phyloP scores from a whole-genome alignment of 1,140 invertebrate genomes.

The Parasteatoda tepidariorum region DNA sequence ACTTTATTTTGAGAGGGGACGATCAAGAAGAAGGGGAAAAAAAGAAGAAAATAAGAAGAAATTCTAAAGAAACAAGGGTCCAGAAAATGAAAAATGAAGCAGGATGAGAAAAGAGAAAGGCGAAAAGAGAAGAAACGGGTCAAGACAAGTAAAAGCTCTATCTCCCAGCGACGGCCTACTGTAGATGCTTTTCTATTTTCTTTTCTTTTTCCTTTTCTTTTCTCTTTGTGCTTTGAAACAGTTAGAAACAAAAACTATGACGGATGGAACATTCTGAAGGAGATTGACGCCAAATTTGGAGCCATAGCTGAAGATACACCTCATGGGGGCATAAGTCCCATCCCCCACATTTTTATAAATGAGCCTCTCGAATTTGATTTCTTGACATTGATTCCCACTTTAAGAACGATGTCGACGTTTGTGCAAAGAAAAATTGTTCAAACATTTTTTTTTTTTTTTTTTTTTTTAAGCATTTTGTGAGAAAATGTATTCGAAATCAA shows the following conservation, averaged over 20 bases:
- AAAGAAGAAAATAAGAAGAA: conserved; percentile 15
- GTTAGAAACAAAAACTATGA: conserved; percentile 42
- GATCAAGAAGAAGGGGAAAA: conserved; percentile 25
- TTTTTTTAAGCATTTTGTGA: too few relatives aligned
- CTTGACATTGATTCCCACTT: too few relatives aligned
- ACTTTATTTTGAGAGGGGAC: conserved; percentile 56
- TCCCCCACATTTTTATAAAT: too few relatives aligned
- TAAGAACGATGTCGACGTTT: too few relatives aligned
- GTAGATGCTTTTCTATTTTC: not conserved
- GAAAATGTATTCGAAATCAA: too few relatives aligned
- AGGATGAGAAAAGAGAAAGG: not conserved
- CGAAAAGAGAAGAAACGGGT: conserved; percentile 38
- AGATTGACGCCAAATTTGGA: conserved; percentile 54
- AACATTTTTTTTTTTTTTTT: too few relatives aligned
- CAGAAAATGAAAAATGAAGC: conserved; percentile 49
- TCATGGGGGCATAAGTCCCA: conserved; percentile 8
- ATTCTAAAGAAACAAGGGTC: conserved; percentile 40
- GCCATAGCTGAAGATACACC: conserved; percentile 7
- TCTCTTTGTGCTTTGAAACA: conserved; percentile 11
- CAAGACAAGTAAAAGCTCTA: conserved; percentile 59
- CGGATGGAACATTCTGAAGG: conserved; percentile 20
- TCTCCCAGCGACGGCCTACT: conserved; percentile 26
- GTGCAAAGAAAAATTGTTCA: too few relatives aligned
- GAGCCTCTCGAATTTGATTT: too few relatives aligned
- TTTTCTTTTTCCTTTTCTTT: not conserved